Conservation (phyloP, 2,888 invertebrate species). For the Gibbula magus region DNA sequence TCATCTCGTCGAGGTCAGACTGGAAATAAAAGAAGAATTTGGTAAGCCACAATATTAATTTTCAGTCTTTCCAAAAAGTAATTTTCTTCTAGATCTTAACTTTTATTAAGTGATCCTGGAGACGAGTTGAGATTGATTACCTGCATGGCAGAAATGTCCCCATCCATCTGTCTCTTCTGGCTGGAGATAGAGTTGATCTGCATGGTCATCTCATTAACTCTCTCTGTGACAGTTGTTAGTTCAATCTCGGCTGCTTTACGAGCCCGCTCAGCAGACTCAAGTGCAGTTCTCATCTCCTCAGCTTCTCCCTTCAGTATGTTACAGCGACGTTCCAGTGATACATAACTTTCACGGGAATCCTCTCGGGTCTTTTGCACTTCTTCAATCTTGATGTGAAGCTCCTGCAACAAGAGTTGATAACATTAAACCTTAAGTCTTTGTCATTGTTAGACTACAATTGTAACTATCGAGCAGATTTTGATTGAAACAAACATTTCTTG, state of each 20-base stretch:
- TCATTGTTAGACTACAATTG: too few species aligned
- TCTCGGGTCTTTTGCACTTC: conserved; percentile 98
- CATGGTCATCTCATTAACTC: conserved; percentile 96
- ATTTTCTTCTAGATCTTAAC: too few species aligned
- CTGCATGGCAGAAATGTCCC: conserved; percentile 98
- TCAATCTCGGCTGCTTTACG: conserved; percentile 99
- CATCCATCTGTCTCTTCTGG: conserved; percentile 99
- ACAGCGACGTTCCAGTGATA: conserved; percentile 97
- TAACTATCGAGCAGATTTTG: too few species aligned
- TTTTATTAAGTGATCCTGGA: too few species aligned
- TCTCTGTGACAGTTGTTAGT: conserved; percentile 97
- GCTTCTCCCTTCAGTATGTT: conserved; percentile 98
- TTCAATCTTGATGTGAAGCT: conserved; percentile 95
- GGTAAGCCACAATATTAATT: too few species aligned
- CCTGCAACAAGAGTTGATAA: conserved; percentile 41
- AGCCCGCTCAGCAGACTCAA: conserved; percentile 95
- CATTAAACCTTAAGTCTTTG: too few species aligned
- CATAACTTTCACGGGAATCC: conserved; percentile 97
- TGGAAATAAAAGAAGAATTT: conserved; percentile 79
- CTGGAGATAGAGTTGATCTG: conserved; percentile 95
- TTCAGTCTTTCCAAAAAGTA: too few species aligned
- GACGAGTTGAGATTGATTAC: conserved; percentile 76
- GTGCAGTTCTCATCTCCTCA: conserved; percentile 96
- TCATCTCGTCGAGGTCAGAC: conserved; percentile 97
- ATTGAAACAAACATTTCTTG: too few species aligned